Evolutionary conservation across 1,140 invertebrate genomes (phyloP), one percentile per base, ranked within the genome.

Genomic region (Pseudoatta argentina): DNA sequence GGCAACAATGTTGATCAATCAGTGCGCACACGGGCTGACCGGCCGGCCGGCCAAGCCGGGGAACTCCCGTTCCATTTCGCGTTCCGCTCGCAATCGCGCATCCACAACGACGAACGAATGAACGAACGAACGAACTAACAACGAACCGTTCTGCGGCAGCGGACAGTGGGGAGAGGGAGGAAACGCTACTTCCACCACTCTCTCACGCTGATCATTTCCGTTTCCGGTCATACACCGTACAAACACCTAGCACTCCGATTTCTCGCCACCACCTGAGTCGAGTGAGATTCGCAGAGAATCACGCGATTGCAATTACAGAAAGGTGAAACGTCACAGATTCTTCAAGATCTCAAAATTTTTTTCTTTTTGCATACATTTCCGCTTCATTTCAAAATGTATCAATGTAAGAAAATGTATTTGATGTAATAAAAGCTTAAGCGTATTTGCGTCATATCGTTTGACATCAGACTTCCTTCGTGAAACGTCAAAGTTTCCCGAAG

Each of bases 1-100:
- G 92, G 92, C 94, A 92, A 94, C 94, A 94, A 93, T 95, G 94
- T 95, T 95, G 94, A 95, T 95, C 94, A 94, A 95, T 95, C 94
- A 94, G 92, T 91, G 92, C 91, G 91, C 91, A 93, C 91, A 88
- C 78, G 66, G 86, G 66, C 88, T 86, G 81, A 55, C 66, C 76
- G 85, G 85, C 63, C 73, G 66, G 71, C 81, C 77, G 59, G 72
- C 81, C 77, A 53, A 44, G 72, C 85, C 81, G 71, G 79, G 72
- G 61, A 78, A 72, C 87, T 71, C 75, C 77, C 91, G 88, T 88
- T 91, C 86, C 90, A 91, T 91, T 91, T 91, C 76, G 69, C 90
- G 88, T 91, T 91, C 73, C 81, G 87, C 76, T 91, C 83, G 90
- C 90, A 91, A 91, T 91, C 88, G 90, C 82, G 90, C 82, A 91